Evolutionary conservation across 1,140 invertebrate genomes (phyloP), one percentile per base, ranked within the genome.

Genomic region (Chironomus tepperi): DNA sequence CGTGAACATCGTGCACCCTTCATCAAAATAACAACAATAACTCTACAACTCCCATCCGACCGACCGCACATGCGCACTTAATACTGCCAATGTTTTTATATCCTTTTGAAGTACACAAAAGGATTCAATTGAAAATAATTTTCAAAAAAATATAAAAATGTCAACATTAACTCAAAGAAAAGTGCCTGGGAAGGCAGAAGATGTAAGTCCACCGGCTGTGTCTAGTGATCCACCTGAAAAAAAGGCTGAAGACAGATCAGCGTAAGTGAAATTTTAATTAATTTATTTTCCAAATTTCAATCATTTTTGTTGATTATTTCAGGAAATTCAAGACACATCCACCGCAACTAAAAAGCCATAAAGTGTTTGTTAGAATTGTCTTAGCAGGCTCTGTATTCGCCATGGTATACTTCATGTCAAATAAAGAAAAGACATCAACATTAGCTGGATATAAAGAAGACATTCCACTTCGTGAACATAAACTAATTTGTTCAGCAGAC

Each of bases 371-470:
- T 7, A 16, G 65, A 18, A 21, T 70, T 18, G 79, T 88, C 15
- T 75, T 88, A 43, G 84, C 88, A 64, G 73, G 86, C 1, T 86
- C 85, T 21, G 82, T 88, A 6, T 76, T 88, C 42, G 79, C 84
- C 3, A 83, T 87, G 74, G 82, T 91, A 3, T 91, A 90, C 84
- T 91, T 88, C 80, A 87, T 86, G 73, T 86, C 85, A 15, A 88
- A 86, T 81, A 83, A 86, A 74, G 81, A 84, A 15, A 87, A 87
- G 79, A 84, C 89, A 77, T 83, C 85, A 34, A 79, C 83, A 74
- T 86, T 90, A 77, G 89, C 89, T 0, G 86, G 82, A 76, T 88
- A 89, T 77, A 85, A 85, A 73, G 89, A 90, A 73, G 77, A 85
- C 42, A 75, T 91, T 64, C 75, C 86, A 57, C 85, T 84, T 74